phyloP scores from a whole-genome alignment of 2,113 vertebrate genomes.

The Dolichotis patagonum region DNA sequence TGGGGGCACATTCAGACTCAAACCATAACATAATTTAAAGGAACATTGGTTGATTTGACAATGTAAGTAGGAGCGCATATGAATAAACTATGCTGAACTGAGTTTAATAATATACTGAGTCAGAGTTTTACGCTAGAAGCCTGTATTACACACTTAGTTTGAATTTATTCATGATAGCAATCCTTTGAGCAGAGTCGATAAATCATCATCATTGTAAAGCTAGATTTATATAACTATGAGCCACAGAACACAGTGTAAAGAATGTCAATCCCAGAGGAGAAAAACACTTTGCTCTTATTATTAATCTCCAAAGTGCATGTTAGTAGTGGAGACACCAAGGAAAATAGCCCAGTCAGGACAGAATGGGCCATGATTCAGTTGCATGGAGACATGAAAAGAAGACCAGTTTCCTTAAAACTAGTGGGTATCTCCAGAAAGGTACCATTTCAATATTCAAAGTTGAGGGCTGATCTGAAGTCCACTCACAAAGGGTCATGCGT shows the following conservation, averaged over 20 bases:
- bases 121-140: neutral
- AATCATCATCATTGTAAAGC: neutral
- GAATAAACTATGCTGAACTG: neutral
- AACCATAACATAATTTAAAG: neutral
- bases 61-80: neutral
- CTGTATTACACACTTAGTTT: neutral
- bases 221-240: neutral
- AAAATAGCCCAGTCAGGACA: neutral
- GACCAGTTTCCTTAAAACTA: neutral
- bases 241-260: rapidly evolving
- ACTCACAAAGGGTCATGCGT: rapidly evolving
- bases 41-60: neutral
- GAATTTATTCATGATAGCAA: neutral
- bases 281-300: neutral
- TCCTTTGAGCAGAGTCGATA: neutral
- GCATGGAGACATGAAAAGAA: neutral
- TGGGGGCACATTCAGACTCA: no score
- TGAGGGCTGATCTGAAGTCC: neutral
- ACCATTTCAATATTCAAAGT: neutral
- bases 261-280: neutral
- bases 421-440: neutral
- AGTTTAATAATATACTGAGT: neutral
- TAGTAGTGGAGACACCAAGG: neutral
- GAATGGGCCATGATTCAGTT: no score
- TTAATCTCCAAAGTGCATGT: rapidly evolving